These are phyloP conservation scores for Hydrolagus affinis DNA, from an alignment of 2,113 vertebrate genomes.

Conservation along the genomic window DNA sequence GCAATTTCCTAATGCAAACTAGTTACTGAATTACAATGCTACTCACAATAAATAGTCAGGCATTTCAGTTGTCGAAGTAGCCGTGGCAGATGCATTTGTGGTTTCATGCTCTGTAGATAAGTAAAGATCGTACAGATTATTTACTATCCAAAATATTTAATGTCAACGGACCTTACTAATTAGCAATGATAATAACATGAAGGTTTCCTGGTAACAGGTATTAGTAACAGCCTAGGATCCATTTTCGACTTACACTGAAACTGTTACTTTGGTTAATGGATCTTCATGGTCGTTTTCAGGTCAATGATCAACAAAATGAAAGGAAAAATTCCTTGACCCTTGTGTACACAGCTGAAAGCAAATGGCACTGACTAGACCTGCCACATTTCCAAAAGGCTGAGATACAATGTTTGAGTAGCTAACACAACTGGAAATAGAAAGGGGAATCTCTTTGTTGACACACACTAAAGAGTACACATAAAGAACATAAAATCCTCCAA, in stretches of 20 bases:
- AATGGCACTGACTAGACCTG: background rate
- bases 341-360: background rate
- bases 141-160: conserved; percentile 25
- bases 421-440: background rate
- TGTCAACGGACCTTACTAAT: conserved; percentile 28
- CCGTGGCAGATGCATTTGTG: conserved; percentile 46
- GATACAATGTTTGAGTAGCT: background rate
- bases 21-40: conserved; percentile 13
- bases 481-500: too few relatives aligned
- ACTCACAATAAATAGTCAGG: conserved; percentile 72
- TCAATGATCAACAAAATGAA: conserved; percentile 21
- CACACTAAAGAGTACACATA: background rate
- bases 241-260: conserved; percentile 6
- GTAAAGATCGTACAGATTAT: conserved; percentile 37
- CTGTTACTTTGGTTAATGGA: background rate
- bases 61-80: conserved; percentile 48
- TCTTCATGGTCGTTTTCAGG: background rate
- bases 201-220: conserved; percentile 8
- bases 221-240: background rate
- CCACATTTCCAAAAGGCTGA: conserved; percentile 10
- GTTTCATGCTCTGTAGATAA: conserved; percentile 45
- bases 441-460: background rate
- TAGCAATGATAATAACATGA: background rate
- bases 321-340: background rate
- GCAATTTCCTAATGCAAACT: conserved; percentile 6